Evolutionary conservation across 2,113 vertebrate species (phyloP).

Genomic region (Dipodomys merriami): DNA sequence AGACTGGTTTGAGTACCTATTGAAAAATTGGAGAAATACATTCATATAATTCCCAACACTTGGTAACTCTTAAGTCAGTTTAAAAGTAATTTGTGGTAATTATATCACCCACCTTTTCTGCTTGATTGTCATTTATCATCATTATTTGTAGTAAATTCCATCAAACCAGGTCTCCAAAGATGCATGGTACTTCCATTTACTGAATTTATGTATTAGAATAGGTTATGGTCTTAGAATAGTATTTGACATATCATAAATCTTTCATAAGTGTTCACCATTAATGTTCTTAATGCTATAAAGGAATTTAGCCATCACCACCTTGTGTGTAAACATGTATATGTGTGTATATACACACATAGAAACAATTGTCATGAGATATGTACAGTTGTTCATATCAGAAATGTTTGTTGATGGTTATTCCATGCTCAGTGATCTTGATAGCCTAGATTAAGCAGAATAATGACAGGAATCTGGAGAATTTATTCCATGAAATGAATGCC

Average conservation of each 20-base stretch:
- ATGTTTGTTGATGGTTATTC: background rate
- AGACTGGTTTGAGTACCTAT: background rate
- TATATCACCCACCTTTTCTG: background rate
- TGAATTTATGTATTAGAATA: background rate
- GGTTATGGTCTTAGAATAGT: background rate
- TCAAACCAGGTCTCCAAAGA: background rate
- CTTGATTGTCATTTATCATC: background rate
- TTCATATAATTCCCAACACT: background rate
- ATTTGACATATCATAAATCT: background rate
- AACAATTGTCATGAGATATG: background rate
- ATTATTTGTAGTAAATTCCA: background rate
- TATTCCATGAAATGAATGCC: conserved; percentile 46
- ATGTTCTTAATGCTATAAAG: background rate
- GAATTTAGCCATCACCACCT: background rate
- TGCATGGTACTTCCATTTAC: background rate
- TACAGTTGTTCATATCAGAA: conserved; percentile 16
- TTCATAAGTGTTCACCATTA: background rate
- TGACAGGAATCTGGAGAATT: background rate
- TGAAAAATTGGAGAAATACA: background rate
- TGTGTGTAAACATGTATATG: too few species aligned
- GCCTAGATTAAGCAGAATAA: background rate
- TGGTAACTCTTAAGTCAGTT: background rate
- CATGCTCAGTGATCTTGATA: conserved; percentile 39
- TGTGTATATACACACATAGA: background rate
- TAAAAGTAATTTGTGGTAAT: background rate